These are phyloP conservation scores for Carassius auratus DNA, from an alignment of 2,113 vertebrate species.

Conservation along the genomic window DNA sequence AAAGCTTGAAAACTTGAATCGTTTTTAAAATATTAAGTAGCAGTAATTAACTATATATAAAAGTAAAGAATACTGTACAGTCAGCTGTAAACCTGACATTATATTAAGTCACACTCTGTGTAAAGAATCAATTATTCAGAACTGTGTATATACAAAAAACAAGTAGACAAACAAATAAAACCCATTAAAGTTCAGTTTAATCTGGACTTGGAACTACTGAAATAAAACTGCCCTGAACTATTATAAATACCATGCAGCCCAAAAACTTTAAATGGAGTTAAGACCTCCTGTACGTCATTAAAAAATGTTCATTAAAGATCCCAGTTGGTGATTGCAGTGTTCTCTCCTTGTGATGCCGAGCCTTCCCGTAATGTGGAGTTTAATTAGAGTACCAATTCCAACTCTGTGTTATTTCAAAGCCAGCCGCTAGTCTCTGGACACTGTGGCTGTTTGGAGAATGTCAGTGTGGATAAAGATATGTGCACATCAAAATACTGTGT, in stretches of 20 bases:
- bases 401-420: slow-evolving; percentile 35
- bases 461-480: slow-evolving; percentile 47
- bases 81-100: too few species aligned
- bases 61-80: too few species aligned
- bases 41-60: too few species aligned
- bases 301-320: slow-evolving; percentile 3
- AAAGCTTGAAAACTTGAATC: too few species aligned
- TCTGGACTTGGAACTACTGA: neutral
- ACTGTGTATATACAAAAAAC: too few species aligned
- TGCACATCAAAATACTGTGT: slow-evolving; percentile 45
- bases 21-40: too few species aligned
- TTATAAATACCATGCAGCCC: neutral
- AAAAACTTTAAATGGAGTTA: slow-evolving; percentile 23
- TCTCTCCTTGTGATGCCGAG: neutral
- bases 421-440: slow-evolving; percentile 34
- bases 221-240: neutral
- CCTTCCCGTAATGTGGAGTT: neutral
- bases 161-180: too few species aligned
- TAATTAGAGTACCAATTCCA: slow-evolving; percentile 38
- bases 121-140: too few species aligned
- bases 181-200: too few species aligned
- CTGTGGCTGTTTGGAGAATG: slow-evolving; percentile 34
- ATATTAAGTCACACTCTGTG: too few species aligned
- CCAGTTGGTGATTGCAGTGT: neutral
- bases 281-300: slow-evolving; percentile 16